Base-by-base conservation (phyloP, 2,797 vertebrate species). In the Catamblyrhynchus diadema region DNA sequence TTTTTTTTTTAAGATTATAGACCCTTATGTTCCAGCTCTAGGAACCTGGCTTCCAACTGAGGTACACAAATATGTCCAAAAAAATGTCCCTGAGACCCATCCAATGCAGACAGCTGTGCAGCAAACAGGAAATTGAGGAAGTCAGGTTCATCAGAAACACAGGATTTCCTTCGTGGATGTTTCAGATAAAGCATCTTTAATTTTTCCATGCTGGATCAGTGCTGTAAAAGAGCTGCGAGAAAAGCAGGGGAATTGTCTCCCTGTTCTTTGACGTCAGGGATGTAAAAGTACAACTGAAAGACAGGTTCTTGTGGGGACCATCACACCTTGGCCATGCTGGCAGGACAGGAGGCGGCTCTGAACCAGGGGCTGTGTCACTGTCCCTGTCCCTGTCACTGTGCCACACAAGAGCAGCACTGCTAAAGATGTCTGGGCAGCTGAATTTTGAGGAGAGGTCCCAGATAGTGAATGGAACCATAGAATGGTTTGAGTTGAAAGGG, bases 81-180 rank as follows among this genome's bases (percentile, higher is more conserved):
- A 94, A 93, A 94, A 93, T 91, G 94, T 96, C 94, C 96, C 95
- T 91, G 88, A 96, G 96, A 97, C 82, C 87, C 95, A 96, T 95
- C 90, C 95, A 95, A 95, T 94, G 92, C 90, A 98, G 97, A 97
- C 97, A 97, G 96, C 94, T 97, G 95, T 96, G 88, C 96, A 93
- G 95, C 94, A 97, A 98, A 97, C 97, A 98, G 98, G 98, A 98
- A 98, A 98, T 97, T 98, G 97, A 98, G 97, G 97, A 97, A 98
- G 97, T 96, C 97, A 97, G 97, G 93, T 97, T 98, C 97, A 97
- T 97, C 97, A 89, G 95, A 98, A 96, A 86, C 92, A 88, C 64
- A 96, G 97, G 96, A 98, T 98, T 98, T 98, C 97, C 97, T 97
- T 91, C 2, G 0, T 90, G 95, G 88, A 97, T 96, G 81, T 93